Evolutionary conservation across 2,888 invertebrate genomes (phyloP).

Genomic region (Drosophila bunnanda): DNA sequence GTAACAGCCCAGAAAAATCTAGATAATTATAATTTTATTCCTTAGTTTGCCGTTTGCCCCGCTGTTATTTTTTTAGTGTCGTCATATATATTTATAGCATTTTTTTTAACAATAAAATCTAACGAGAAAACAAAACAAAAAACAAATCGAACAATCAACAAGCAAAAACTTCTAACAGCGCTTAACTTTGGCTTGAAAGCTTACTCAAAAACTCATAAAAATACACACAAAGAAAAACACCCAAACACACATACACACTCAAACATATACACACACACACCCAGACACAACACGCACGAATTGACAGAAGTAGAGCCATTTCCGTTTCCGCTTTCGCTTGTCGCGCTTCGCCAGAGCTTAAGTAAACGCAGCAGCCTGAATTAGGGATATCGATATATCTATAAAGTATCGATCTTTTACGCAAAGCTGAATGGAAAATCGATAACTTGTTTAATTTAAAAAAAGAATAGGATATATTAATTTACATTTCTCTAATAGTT

Average conservation of each 20-base stretch:
- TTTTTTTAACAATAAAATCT: conserved; percentile 27
- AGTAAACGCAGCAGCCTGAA: neutral
- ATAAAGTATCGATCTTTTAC: neutral
- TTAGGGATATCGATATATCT: neutral
- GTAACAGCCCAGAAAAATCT: neutral
- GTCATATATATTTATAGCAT: conserved; percentile 10
- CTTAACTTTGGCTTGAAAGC: conserved; percentile 64
- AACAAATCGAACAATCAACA: conserved; percentile 28
- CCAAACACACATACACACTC: conserved; percentile 31
- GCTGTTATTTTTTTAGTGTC: conserved; percentile 21
- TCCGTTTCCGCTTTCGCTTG: conserved; percentile 33
- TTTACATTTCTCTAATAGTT: neutral
- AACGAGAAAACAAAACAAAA: conserved; percentile 17
- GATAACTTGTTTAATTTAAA: neutral
- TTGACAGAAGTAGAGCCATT: conserved; percentile 7
- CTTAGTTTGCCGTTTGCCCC: conserved; percentile 24
- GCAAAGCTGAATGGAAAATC: neutral
- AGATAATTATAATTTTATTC: conserved; percentile 13
- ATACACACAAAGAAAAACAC: conserved; percentile 38
- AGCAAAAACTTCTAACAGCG: conserved; percentile 46
- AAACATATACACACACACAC: conserved; percentile 2
- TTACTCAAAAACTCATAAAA: conserved; percentile 39
- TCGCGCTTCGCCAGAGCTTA: conserved; percentile 21
- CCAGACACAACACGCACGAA: conserved; percentile 17
- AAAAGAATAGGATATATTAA: neutral